Percentiles rank a stretch among this genome's conserved stretches.
phyloP scores from a whole-genome alignment of 2,113 vertebrate genomes.

The Notarius lentiginosus region DNA sequence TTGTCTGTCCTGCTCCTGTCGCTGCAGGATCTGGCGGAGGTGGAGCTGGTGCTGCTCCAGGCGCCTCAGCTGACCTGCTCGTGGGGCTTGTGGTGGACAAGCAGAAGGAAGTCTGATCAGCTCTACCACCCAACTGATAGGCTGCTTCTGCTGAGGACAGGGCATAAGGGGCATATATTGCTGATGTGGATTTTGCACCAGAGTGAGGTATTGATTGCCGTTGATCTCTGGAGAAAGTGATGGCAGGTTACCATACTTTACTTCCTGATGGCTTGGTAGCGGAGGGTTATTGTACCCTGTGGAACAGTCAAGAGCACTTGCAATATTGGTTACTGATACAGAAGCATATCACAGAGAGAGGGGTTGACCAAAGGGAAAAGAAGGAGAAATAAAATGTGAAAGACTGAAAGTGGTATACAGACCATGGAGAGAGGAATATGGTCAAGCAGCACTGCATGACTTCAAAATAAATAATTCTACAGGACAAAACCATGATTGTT shows the following conservation, averaged over 20 bases:
- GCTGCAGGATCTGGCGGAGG: slow-evolving; percentile 52
- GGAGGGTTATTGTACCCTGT: slow-evolving; percentile 61
- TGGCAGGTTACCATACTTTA: slow-evolving; percentile 58
- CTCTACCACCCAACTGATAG: slow-evolving; percentile 39
- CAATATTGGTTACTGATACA: slow-evolving; percentile 59
- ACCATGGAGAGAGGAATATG: slow-evolving; percentile 27
- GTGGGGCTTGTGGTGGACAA: slow-evolving; percentile 21
- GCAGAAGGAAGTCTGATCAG: not conserved
- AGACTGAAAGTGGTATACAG: slow-evolving; percentile 27
- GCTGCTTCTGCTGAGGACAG: slow-evolving; percentile 60
- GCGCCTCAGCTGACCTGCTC: slow-evolving; percentile 53
- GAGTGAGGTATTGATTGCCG: slow-evolving; percentile 67
- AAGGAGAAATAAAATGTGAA: slow-evolving; percentile 19
- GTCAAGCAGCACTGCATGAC: not conserved
- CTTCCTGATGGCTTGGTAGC: slow-evolving; percentile 42
- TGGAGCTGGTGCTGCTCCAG: slow-evolving; percentile 65
- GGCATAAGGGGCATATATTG: slow-evolving; percentile 31
- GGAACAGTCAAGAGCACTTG: slow-evolving; percentile 74
- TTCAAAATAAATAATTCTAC: not conserved
- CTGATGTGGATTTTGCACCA: slow-evolving; percentile 57
- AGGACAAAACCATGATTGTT: not conserved
- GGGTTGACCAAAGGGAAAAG: slow-evolving; percentile 34
- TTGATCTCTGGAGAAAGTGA: slow-evolving; percentile 64
- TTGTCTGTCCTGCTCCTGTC: slow-evolving; percentile 55
- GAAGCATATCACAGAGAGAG: slow-evolving; percentile 63